Conservation (phyloP, 2,113 vertebrate genomes). For the Clarias gariepinus region DNA sequence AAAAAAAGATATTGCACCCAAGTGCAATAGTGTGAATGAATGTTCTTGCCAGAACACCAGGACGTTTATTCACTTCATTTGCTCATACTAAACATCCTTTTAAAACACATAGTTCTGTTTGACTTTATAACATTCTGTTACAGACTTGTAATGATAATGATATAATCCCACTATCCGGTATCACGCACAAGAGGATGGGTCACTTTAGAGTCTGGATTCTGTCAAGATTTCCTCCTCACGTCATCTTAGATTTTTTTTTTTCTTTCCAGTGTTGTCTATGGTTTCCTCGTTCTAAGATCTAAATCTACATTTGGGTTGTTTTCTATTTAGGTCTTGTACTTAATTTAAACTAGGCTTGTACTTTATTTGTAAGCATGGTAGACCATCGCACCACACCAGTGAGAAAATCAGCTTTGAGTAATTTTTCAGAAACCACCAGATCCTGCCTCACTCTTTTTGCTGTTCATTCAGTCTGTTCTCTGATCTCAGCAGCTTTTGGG, state of each 20-base stretch:
- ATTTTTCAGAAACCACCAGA: background rate
- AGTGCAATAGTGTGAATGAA: too few relatives aligned
- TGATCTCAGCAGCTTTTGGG: constrained; percentile 2
- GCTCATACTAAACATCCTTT: background rate
- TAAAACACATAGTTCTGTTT: background rate
- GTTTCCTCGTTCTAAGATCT: background rate
- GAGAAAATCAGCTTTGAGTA: background rate
- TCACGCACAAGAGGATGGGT: background rate
- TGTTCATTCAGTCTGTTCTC: background rate
- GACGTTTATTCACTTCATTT: background rate
- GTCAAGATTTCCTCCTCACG: background rate
- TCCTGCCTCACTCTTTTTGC: background rate
- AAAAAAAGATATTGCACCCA: background rate
- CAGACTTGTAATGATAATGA: background rate
- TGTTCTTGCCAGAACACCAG: background rate
- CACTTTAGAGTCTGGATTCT: background rate
- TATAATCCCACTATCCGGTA: background rate
- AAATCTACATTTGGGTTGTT: background rate
- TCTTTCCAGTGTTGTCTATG: background rate
- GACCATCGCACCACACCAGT: background rate
- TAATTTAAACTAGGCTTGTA: too few relatives aligned
- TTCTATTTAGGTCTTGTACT: too few relatives aligned
- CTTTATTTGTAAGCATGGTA: background rate
- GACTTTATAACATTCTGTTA: background rate
- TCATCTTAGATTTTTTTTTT: background rate